Percentiles rank a stretch among this genome's conserved stretches.
Conservation (phyloP, 2,888 invertebrate species). For the Saturnia pavonia region DNA sequence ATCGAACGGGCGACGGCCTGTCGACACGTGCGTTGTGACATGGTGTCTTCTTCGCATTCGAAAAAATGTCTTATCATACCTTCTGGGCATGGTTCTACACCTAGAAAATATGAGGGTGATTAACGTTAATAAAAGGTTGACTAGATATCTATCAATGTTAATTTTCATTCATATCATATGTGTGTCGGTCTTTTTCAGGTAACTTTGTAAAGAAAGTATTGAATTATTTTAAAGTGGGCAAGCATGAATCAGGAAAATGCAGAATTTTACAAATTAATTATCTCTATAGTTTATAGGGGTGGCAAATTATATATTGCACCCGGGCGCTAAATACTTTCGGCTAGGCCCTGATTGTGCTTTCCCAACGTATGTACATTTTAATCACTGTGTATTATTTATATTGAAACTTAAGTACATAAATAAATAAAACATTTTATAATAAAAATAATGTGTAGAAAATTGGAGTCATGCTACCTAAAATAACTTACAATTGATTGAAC, state of each 20-base stretch:
- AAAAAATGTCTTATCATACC: constrained; percentile 39
- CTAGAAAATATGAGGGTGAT: constrained; percentile 30
- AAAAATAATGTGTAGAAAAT: background rate
- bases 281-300: too few species aligned
- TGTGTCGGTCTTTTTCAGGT: too few species aligned
- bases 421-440: background rate
- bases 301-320: too few species aligned
- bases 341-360: background rate
- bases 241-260: too few species aligned
- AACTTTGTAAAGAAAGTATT: too few species aligned
- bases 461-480: background rate
- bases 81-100: constrained; percentile 40
- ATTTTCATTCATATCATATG: too few species aligned
- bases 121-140: background rate
- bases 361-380: too few species aligned
- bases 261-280: too few species aligned
- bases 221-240: too few species aligned
- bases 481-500: background rate
- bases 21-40: constrained; percentile 46
- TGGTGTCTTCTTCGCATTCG: constrained; percentile 33
- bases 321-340: too few species aligned
- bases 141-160: too few species aligned
- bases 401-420: background rate
- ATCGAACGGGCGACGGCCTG: constrained; percentile 33
- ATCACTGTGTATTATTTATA: too few species aligned